These are phyloP conservation scores for Ischnus inquisitorius DNA, from an alignment of 2,888 invertebrate species.

Conservation along the genomic window DNA sequence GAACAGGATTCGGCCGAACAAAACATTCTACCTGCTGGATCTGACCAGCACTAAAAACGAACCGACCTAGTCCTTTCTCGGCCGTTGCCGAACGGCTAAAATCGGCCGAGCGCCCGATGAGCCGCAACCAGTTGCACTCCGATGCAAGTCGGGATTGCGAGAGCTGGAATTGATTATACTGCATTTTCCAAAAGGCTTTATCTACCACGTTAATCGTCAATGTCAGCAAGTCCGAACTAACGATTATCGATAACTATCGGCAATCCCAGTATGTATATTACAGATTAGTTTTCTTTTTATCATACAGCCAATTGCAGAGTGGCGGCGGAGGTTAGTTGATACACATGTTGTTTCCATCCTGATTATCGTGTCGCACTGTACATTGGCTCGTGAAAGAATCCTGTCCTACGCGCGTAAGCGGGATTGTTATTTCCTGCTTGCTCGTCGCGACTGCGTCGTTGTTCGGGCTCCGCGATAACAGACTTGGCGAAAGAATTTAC, in stretches of 20 bases:
- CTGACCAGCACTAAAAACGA: neutral
- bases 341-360: neutral
- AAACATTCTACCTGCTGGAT: neutral
- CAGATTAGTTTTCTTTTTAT: neutral
- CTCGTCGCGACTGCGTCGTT: constrained; percentile 25
- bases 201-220: neutral
- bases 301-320: neutral
- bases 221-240: neutral
- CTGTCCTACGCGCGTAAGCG: neutral
- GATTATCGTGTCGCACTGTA: neutral
- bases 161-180: neutral
- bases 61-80: neutral
- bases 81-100: neutral
- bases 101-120: constrained; percentile 20
- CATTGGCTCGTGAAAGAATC: constrained; percentile 11
- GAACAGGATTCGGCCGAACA: neutral
- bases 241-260: neutral
- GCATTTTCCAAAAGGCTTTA: neutral
- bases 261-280: neutral
- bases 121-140: constrained; percentile 31
- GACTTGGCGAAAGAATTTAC: neutral
- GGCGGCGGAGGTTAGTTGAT: neutral
- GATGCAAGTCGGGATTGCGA: constrained; percentile 4
- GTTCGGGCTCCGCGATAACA: neutral
- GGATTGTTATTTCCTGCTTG: constrained; percentile 36